These are phyloP conservation scores for Andrena haemorrhoa DNA, from an alignment of 2,888 invertebrate genomes.

Conservation along the genomic window DNA sequence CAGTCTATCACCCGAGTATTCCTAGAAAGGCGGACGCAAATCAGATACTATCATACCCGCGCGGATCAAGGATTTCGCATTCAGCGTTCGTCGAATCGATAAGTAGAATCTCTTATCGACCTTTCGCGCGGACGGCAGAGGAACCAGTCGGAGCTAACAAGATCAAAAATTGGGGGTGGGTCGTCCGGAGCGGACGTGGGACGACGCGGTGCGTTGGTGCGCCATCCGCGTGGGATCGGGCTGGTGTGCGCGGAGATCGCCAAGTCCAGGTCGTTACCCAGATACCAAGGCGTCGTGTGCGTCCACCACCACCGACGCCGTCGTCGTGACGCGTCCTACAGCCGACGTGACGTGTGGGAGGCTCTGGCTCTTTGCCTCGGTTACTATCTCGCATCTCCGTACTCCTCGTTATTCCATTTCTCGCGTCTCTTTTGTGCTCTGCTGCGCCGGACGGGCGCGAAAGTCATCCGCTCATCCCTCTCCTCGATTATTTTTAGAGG, in stretches of 20 bases:
- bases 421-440: conserved; percentile 22
- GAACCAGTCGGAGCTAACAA: conserved; percentile 69
- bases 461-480: conserved; percentile 7
- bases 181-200: conserved; percentile 74
- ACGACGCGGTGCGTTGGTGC: conserved; percentile 65
- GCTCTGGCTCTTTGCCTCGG: conserved; percentile 46
- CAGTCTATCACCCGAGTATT: background rate
- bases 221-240: conserved; percentile 78
- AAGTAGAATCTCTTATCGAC: conserved; percentile 55
- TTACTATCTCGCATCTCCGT: conserved; percentile 56
- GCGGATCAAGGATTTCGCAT: conserved; percentile 1
- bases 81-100: conserved; percentile 46
- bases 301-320: conserved; percentile 68
- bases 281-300: conserved; percentile 74
- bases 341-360: conserved; percentile 68
- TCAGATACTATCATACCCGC: background rate
- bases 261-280: conserved; percentile 78
- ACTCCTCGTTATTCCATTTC: conserved; percentile 43
- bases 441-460: conserved; percentile 14
- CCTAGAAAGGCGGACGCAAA: background rate
- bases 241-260: conserved; percentile 69
- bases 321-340: conserved; percentile 66
- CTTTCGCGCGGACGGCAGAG: conserved; percentile 42
- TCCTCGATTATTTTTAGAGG: background rate
- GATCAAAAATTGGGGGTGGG: conserved; percentile 73